These are phyloP conservation scores for Drymodes brunneopygia DNA, from an alignment of 2,113 vertebrate genomes.

Conservation along the genomic window DNA sequence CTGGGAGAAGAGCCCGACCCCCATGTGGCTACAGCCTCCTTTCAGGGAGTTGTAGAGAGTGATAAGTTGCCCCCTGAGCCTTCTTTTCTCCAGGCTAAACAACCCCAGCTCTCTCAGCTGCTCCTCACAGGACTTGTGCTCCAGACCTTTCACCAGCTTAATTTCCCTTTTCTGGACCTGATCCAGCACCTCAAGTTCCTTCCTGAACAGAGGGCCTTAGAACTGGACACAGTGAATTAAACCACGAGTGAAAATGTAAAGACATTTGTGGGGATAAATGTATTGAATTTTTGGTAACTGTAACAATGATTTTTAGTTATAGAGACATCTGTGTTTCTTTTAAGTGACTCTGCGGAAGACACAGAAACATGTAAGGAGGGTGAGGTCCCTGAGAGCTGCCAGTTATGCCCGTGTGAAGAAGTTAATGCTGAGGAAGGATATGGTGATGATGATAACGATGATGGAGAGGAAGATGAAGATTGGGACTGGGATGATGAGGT, in stretches of 20 bases:
- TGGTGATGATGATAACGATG: slow-evolving; percentile 1
- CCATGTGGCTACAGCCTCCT: neutral
- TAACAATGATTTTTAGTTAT: neutral
- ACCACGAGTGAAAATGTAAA: rapidly evolving
- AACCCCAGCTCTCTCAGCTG: neutral
- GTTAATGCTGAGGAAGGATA: slow-evolving; percentile 26
- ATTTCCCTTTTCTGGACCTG: neutral
- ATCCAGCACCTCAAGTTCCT: neutral
- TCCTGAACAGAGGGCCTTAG: too few species aligned
- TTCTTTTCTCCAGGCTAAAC: neutral
- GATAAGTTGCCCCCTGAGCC: neutral
- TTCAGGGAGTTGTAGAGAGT: neutral
- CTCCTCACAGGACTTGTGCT: neutral
- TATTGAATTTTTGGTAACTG: neutral
- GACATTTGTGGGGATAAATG: neutral
- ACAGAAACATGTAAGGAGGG: neutral
- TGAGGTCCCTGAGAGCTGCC: neutral
- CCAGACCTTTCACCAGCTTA: rapidly evolving
- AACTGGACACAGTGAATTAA: neutral
- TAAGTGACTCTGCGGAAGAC: slow-evolving; percentile 46
- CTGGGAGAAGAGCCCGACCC: neutral
- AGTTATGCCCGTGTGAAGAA: neutral
- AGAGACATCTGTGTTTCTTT: neutral
- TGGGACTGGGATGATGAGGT: slow-evolving; percentile 81
- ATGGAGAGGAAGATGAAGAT: slow-evolving; percentile 69